Base-by-base conservation (phyloP, 2,113 vertebrate species). In the Leuciscus idus region DNA sequence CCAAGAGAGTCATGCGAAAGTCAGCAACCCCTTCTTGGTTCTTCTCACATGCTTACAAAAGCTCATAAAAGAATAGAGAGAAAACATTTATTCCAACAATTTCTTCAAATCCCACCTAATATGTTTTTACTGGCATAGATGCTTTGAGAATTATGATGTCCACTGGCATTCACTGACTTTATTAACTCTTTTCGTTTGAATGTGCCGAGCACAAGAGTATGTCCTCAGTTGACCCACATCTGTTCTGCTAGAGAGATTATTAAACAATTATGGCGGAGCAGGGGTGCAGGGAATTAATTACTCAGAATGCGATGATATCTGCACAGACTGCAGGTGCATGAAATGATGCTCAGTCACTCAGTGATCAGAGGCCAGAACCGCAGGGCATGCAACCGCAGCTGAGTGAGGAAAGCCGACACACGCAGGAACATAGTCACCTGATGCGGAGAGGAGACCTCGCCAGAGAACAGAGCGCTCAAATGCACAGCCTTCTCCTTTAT, bases 401-500 rank as follows among this genome's bases (percentile, higher is more conserved):
- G 23, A 36, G 59, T 73, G 43, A 46, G 81, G 23, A 39, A 85
- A 10, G 12, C 9, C 28, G 36, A 61, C 68, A 33, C 23, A 82
- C 39, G 73, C 46, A 48, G 33, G 81, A 81, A 10, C 30, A 93
- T 93, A 95, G 90, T 98, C 97, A 99, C 98, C 98, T 99, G 95
- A 0, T 94, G 93, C 2, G 15, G 88, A 84, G 96, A 91, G 84
- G 95, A 92, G 90, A 86, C 61, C 66, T 93, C 93, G 90, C 93
- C 95, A 92, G 93, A 92, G 90, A 99, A 97, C 95, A 99, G 91
- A 80, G 96, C 95, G 9, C 95, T 96, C 64, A 99, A 95, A 90
- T 99, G 97, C 90, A 96, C 94, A 0, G 96, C 97, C 86, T 98
- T 98, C 89, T 99, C 98, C 93, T 98, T 99, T 93, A 99, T 96